Evolutionary conservation across 2,797 vertebrate genomes (phyloP).

Genomic region (Vireo griseus): DNA sequence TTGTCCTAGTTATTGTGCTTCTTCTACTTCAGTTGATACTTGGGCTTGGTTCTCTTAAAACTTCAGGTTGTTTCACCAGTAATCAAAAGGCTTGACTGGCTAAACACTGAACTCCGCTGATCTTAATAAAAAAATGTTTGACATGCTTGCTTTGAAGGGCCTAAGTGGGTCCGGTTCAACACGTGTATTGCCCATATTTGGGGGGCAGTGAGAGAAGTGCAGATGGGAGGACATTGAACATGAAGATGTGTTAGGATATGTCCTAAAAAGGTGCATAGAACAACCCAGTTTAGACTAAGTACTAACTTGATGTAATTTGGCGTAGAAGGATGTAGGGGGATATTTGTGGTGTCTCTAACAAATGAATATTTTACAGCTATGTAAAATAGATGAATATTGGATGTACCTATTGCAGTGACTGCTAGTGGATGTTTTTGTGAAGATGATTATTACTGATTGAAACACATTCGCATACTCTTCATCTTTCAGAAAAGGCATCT

Average conservation of each 20-base stretch:
- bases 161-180: neutral
- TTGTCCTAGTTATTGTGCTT: neutral
- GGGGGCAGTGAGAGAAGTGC: neutral
- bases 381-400: neutral
- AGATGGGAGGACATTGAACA: neutral
- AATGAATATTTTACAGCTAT: neutral
- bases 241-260: neutral
- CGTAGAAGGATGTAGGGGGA: neutral
- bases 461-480: neutral
- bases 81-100: neutral
- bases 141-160: neutral
- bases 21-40: neutral
- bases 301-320: neutral
- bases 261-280: neutral
- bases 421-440: neutral
- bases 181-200: fast-evolving
- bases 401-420: neutral
- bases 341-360: neutral
- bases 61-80: neutral
- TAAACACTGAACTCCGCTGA: neutral
- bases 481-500: neutral
- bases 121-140: neutral
- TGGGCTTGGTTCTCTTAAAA: neutral
- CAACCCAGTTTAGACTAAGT: neutral
- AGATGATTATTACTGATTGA: neutral